Conservation (phyloP, 1,140 invertebrate genomes). For the Hermetia illucens region DNA sequence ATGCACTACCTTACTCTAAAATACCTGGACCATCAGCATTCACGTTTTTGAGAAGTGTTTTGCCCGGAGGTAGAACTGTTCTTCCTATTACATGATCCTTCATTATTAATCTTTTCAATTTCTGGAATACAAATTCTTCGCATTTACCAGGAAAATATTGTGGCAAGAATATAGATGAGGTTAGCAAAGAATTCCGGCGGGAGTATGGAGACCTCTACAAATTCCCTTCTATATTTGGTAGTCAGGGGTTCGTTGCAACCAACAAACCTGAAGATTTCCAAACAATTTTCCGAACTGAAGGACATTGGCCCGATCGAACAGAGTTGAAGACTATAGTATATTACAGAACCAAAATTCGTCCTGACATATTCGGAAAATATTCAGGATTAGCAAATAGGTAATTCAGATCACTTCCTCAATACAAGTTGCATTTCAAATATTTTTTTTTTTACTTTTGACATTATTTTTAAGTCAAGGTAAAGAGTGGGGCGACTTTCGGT, state of each 20-base stretch:
- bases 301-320: constrained; percentile 4
- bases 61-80: constrained; percentile 6
- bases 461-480: constrained; percentile 6
- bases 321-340: constrained; percentile 6
- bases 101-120: too few relatives aligned
- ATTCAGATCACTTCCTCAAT: constrained; percentile 9
- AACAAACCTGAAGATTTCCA: constrained; percentile 9
- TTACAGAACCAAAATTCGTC: constrained; percentile 8
- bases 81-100: too few relatives aligned
- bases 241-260: constrained; percentile 1
- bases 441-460: background rate
- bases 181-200: background rate
- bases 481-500: constrained; percentile 8
- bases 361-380: constrained; percentile 7
- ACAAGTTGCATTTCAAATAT: too few relatives aligned
- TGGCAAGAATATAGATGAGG: too few relatives aligned
- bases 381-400: constrained; percentile 1
- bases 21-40: constrained; percentile 4
- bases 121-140: constrained; percentile 2
- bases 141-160: constrained; percentile 1
- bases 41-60: constrained; percentile 2
- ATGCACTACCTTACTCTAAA: constrained; percentile 7
- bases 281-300: constrained; percentile 9
- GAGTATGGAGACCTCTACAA: constrained; percentile 7
- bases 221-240: constrained; percentile 5